Evolutionary conservation across 2,888 invertebrate genomes (phyloP), one percentile per base, ranked within the genome.

Genomic region (Timandra comae): DNA sequence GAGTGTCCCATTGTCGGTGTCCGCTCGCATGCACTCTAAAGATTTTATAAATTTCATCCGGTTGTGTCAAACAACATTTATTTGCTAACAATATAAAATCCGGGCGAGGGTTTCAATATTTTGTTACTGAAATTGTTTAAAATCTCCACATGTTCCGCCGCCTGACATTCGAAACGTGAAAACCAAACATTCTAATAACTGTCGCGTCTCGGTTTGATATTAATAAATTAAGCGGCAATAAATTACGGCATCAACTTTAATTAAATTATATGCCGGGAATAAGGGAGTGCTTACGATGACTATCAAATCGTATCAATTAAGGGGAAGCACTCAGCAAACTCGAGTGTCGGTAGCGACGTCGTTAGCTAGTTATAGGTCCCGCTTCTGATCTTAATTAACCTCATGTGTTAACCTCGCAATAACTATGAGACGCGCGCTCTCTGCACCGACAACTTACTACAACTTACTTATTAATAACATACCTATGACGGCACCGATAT

Each of bases 301-400:
- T 71, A 77, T 78, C 72, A 74, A 79, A 78, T 76, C 75, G 71
- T 77, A 75, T 77, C 78, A 79, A 80, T 80, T 80, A 79, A 70
- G 76, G 72, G 63, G 68, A 69, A 63, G 71, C 63, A 65, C 65
- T 71, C 67, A 41, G 64, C 61, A 65, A 75, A 70, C 65, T 71
- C 63, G 63, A 65, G 70, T 66, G 72, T 69, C 63, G 67, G 63
- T 49, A 55, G 65, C 62, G 57, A 49, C 51, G 61, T 47, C 50
- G 62, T 67, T 72, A 70, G 64, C 70, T 74, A 72, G 79, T 78
- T 77, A 76, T 66, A 70, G 74, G 69, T 71, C 63, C 56, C 72
- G 70, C 66, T 61, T 69, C 70, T 68, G 75, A 78, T 80, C 79
- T 81, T 81, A 81, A 82, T 84, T 81, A 82, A 82, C 81, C 81